Evolutionary conservation across 2,888 invertebrate genomes (phyloP).

Genomic region (Rhyacophila evoluta): DNA sequence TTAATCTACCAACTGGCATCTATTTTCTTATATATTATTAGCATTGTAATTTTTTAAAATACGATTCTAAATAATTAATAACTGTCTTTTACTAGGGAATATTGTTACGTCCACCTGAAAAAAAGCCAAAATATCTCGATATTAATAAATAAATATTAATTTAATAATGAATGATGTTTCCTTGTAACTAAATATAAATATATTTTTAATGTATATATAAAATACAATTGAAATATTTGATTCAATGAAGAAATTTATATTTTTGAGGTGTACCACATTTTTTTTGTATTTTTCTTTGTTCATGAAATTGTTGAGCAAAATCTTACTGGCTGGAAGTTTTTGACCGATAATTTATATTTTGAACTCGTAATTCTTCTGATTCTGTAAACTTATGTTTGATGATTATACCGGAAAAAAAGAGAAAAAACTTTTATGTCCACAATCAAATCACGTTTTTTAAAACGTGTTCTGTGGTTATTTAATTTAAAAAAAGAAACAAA

Average conservation of each 20-base stretch:
- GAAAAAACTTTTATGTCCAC: too few relatives aligned
- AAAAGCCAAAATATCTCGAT: neutral
- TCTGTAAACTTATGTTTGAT: too few relatives aligned
- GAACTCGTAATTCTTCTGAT: too few relatives aligned
- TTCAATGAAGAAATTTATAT: neutral
- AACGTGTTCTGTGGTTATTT: too few relatives aligned
- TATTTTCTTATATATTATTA: too few relatives aligned
- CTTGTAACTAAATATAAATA: neutral
- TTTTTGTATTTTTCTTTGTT: neutral
- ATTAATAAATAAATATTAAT: neutral
- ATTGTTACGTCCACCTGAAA: neutral
- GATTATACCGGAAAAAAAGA: too few relatives aligned
- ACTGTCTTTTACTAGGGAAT: neutral
- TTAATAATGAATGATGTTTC: too few relatives aligned
- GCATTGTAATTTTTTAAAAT: too few relatives aligned
- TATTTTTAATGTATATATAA: slow-evolving; percentile 1
- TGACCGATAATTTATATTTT: slow-evolving; percentile 21
- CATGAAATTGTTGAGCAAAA: neutral
- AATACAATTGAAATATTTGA: neutral
- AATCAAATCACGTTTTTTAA: too few relatives aligned
- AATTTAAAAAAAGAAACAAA: too few relatives aligned
- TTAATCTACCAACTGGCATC: too few relatives aligned
- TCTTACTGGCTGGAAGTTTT: slow-evolving; percentile 6
- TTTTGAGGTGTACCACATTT: neutral
- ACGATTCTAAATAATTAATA: too few relatives aligned